phyloP scores from a whole-genome alignment of 2,797 vertebrate genomes.

The Sebastes aleutianus region DNA sequence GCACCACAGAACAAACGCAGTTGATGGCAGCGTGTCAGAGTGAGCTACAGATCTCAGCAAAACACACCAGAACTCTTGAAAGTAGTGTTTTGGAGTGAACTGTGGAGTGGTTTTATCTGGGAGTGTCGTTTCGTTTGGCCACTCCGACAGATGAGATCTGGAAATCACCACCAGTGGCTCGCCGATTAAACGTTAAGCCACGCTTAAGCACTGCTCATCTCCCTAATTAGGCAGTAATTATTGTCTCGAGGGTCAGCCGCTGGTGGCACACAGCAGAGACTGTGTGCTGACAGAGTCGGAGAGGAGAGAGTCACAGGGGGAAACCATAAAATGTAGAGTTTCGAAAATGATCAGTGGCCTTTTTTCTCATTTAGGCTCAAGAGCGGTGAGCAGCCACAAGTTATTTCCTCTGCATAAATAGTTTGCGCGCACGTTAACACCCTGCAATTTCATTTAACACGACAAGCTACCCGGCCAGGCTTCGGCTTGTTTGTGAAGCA shows the following conservation, averaged over 20 bases:
- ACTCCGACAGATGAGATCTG: slow-evolving; percentile 34
- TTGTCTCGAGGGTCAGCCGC: slow-evolving; percentile 64
- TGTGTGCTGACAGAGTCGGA: slow-evolving; percentile 27
- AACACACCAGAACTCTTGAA: not conserved
- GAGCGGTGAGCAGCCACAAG: slow-evolving; percentile 44
- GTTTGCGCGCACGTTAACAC: slow-evolving; percentile 54
- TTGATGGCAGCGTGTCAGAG: not conserved
- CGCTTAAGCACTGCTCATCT: slow-evolving; percentile 77
- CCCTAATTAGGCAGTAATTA: slow-evolving; percentile 81
- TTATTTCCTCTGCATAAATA: slow-evolving; percentile 49
- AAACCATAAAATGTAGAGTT: not conserved
- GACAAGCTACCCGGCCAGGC: not conserved
- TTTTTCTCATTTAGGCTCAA: slow-evolving; percentile 32
- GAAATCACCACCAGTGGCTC: slow-evolving; percentile 21
- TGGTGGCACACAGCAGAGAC: slow-evolving; percentile 31
- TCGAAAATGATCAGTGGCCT: not conserved
- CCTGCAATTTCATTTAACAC: slow-evolving; percentile 52
- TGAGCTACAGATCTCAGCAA: not conserved
- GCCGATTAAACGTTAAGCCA: slow-evolving; percentile 73
- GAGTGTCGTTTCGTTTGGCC: slow-evolving; percentile 3
- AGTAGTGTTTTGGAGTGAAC: not conserved
- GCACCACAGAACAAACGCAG: slow-evolving; percentile 1
- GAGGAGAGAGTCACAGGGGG: not conserved
- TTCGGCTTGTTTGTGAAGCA: not conserved
- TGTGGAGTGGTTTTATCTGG: too few relatives aligned